These are phyloP conservation scores for Phymorhynchus buccinoides DNA, from an alignment of 1,140 invertebrate genomes.

Conservation along the genomic window DNA sequence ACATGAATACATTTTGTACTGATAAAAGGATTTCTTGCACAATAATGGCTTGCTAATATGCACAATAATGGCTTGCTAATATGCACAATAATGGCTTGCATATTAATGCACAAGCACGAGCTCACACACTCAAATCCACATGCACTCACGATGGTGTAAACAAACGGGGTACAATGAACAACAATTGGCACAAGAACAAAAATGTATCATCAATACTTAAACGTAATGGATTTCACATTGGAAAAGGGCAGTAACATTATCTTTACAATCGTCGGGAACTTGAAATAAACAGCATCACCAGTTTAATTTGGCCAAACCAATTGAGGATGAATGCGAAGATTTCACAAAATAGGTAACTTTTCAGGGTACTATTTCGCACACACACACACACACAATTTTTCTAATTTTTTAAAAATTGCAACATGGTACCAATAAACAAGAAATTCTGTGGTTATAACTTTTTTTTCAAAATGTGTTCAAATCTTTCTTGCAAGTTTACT, in stretches of 20 bases:
- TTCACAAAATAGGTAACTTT: too few relatives aligned
- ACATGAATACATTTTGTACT: too few relatives aligned
- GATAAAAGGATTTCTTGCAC: too few relatives aligned
- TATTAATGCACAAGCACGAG: background rate
- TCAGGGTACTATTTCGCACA: too few relatives aligned
- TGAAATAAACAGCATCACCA: background rate
- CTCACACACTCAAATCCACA: slow-evolving; percentile 9
- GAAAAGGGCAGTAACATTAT: background rate
- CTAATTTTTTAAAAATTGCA: too few relatives aligned
- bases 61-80: background rate
- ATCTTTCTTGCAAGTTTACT: too few relatives aligned
- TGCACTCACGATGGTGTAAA: background rate
- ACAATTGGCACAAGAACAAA: background rate
- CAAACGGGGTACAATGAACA: background rate
- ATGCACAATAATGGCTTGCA: background rate
- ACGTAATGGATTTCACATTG: background rate
- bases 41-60: background rate
- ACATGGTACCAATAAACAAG: too few relatives aligned
- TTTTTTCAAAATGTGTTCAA: too few relatives aligned
- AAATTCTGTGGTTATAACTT: too few relatives aligned
- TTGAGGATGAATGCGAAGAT: background rate
- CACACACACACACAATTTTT: too few relatives aligned
- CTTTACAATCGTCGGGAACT: background rate
- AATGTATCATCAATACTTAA: background rate
- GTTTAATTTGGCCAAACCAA: background rate